Evolutionary conservation across 2,113 vertebrate genomes (phyloP), one percentile per base, ranked within the genome.

Genomic region (Tricholaema leucomelas): DNA sequence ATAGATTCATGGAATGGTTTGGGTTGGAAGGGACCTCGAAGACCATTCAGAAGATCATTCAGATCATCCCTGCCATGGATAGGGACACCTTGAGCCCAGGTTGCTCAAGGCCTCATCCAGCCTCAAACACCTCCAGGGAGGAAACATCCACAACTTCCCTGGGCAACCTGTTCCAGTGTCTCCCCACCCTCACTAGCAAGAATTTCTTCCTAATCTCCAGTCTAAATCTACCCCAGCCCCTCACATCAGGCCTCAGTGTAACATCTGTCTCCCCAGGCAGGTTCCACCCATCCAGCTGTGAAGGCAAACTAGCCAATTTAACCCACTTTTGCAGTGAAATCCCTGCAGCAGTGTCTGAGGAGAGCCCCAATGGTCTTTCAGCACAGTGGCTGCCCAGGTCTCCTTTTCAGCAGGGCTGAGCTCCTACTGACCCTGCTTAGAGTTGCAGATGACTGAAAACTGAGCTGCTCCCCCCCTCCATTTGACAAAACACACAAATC

Each of bases 311-410:
- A 25, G 27, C 4, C 5, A 0, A 2, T 24, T 4, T 2, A 31
- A 19, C 5, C 12, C 14, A 31, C 6, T n/a, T 52, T 8, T 42
- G 56, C 40, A 24, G 33, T 4, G 21, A 66, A 46, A 27, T 7
- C 31, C 38, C 46, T 18, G 25, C 33, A 64, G 77, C 35, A 54
- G 38, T 5, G 1, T 15, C 24, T 8, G 21, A 56, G 63, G 46
- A 69, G 3, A 82, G 2, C 6, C 52, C n/a, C 3, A 0, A 2
- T 5, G 31, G 23, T 3, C 12, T 5, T 3, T 1, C 6, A 27
- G n/a, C 50, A 81, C 44, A 69, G 1, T 3, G 33, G 76, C 24
- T 10, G 9, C 46, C 33, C 15, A 11, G 31, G 63, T 66, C 69
- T 59, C 25, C 1, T 24, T 59, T 66, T 18, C 33, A 70, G 65